Base-by-base conservation (phyloP, 2,888 invertebrate species). In the Microdon myrmicae region DNA sequence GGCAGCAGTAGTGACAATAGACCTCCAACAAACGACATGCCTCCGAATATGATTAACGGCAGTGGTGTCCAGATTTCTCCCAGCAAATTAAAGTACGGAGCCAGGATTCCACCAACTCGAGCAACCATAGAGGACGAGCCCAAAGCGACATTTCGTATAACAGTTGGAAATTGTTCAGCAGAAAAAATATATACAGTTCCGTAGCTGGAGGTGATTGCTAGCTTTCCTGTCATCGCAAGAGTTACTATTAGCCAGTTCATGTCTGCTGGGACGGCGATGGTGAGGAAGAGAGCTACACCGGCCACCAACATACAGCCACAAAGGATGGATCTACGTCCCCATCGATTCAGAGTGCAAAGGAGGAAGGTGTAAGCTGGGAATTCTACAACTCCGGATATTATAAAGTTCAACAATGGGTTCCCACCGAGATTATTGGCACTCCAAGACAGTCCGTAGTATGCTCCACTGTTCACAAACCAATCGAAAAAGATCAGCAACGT, bases 91-190 rank as follows among this genome's bases (percentile, higher is more conserved):
- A 94, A 84, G 72, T 90, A 94, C 0, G 94, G 94, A 1, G 94
- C 77, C 59, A 78, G 51, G 53, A 80, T 79, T 3, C 79, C 79
- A 14, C 94, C 94, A 60, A 94, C 82, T 70, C 95, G 84, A 0
- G 94, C 94, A 54, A 89, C 88, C 83, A 93, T 92, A 0, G 94
- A 94, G 16, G 92, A 87, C 6, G 90, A 84, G 1, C 95, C 95
- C 44, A 95, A 87, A 0, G 92, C 94, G 25, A 92, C 88, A 75
- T 92, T 95, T 39, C 95, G 83, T 28, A 90, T 86, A 9, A 88
- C 87, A 4, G 89, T 89, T 9, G 89, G 89, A 71, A 88, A 90
- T 73, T 88, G 88, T 77, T 90, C 89, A 1, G 88, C 87, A 0
- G 89, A 86, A 73, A 88, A 87, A 35, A 89, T 84, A 70, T 89